A percentile compares a stretch with the other conserved stretches of the same genome.
Conservation (phyloP, 2,113 vertebrate species). For the Leucopsar rothschildi region DNA sequence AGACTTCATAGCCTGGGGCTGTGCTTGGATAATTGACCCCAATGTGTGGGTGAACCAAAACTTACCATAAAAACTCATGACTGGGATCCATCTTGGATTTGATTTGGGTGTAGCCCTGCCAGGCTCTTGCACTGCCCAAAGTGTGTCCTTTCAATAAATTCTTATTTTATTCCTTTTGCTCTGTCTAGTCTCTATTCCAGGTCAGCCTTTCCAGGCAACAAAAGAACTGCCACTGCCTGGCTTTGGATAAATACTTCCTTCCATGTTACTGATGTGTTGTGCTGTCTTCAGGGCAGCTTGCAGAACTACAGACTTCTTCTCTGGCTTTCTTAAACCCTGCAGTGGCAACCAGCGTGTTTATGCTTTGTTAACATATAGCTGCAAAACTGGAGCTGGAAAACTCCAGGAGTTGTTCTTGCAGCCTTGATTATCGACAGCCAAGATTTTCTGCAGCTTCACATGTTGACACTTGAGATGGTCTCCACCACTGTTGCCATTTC, state of each 20-base stretch:
- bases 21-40: too few relatives aligned
- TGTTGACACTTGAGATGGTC: background rate
- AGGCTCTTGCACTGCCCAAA: too few relatives aligned
- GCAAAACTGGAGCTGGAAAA: background rate
- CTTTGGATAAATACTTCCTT: background rate
- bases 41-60: too few relatives aligned
- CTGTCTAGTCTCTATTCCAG: too few relatives aligned
- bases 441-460: background rate
- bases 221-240: background rate
- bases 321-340: background rate
- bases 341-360: background rate
- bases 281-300: background rate
- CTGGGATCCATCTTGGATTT: too few relatives aligned
- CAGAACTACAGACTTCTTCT: background rate
- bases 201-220: too few relatives aligned
- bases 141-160: too few relatives aligned
- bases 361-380: background rate
- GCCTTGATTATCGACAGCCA: fast-evolving
- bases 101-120: too few relatives aligned
- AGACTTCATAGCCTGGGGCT: too few relatives aligned
- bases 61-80: too few relatives aligned
- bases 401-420: background rate
- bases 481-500: background rate
- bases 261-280: background rate
- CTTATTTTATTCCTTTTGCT: too few relatives aligned